Percentiles rank a stretch among this genome's conserved stretches.
Conservation (phyloP, 2,888 invertebrate species). For the Calliphora vomitoria region DNA sequence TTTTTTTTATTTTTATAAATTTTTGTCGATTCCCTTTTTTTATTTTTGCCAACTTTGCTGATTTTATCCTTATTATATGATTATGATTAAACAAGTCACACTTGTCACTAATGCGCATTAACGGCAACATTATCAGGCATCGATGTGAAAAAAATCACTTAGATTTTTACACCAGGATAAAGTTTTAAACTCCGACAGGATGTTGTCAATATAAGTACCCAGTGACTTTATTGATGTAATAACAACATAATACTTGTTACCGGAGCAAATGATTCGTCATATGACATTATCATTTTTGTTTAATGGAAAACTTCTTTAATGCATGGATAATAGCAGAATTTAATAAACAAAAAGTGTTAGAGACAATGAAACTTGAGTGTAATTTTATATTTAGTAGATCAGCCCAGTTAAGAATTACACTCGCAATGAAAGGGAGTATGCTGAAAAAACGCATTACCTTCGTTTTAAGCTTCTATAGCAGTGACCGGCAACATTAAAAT, state of each 20-base stretch:
- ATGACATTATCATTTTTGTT: neutral
- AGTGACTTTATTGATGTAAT: neutral
- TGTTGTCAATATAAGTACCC: neutral
- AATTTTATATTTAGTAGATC: no score
- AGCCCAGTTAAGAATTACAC: no score
- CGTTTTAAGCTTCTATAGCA: no score
- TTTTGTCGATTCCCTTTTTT: neutral
- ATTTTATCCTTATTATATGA: constrained; percentile 15
- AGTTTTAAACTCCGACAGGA: neutral
- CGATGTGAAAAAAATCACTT: constrained; percentile 16
- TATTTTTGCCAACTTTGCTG: neutral
- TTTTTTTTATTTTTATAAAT: no score
- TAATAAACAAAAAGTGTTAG: no score
- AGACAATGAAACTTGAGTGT: no score
- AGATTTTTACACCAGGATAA: neutral
- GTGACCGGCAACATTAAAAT: no score
- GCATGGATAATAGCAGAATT: no score
- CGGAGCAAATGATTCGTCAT: neutral
- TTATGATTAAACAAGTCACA: constrained; percentile 30
- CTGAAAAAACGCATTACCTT: no score
- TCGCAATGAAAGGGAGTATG: no score
- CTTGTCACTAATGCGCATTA: constrained; percentile 34
- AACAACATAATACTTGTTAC: neutral
- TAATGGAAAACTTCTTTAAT: no score
- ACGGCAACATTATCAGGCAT: constrained; percentile 11